These are phyloP conservation scores for Dermatemys mawii DNA, from an alignment of 2,113 vertebrate genomes.

Conservation along the genomic window DNA sequence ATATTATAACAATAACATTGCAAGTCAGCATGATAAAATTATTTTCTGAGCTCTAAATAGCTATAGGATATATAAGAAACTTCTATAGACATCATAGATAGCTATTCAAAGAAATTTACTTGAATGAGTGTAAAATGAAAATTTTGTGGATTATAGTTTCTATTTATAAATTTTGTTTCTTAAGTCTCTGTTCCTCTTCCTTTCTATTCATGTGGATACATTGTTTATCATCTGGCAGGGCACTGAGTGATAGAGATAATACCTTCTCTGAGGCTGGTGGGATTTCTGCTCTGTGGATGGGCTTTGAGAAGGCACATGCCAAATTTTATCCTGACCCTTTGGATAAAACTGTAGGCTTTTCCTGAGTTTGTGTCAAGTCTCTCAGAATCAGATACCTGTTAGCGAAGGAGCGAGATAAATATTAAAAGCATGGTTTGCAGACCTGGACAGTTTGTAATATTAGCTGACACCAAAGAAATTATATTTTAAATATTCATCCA, in stretches of 20 bases:
- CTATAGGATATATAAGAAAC: not conserved
- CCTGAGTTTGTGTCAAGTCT: not conserved
- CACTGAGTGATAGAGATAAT: not conserved
- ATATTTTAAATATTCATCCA: not conserved
- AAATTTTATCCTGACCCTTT: not conserved
- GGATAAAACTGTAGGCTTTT: not conserved
- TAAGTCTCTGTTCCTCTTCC: not conserved
- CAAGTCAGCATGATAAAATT: not conserved
- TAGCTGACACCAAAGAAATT: not conserved
- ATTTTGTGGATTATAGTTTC: not conserved
- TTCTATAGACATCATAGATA: accelerated
- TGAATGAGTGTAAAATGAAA: not conserved
- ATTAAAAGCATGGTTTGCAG: not conserved
- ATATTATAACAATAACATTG: constrained; percentile 23
- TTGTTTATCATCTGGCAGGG: not conserved
- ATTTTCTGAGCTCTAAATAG: not conserved
- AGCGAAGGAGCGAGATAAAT: not conserved
- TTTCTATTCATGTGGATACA: not conserved
- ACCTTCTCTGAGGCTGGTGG: not conserved
- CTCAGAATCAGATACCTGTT: not conserved
- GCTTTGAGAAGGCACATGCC: not conserved
- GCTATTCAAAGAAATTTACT: accelerated
- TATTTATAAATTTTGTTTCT: not conserved
- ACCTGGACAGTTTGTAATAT: accelerated
- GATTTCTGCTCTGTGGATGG: accelerated